phyloP scores from a whole-genome alignment of 37 sponge, comb jelly and placozoan species.

The Chondrosia reniformis region DNA sequence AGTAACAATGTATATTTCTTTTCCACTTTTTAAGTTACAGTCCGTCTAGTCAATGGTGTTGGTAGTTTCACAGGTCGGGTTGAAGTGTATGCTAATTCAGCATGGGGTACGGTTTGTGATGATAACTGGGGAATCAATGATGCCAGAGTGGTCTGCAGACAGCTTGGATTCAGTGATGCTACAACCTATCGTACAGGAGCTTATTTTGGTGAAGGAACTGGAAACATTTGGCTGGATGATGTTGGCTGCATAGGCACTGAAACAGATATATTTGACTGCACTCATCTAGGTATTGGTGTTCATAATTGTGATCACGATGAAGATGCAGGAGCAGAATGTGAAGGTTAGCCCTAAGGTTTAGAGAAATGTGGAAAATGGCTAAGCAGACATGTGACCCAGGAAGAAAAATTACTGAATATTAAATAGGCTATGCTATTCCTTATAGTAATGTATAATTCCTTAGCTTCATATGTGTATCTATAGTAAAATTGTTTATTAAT shows the following conservation, averaged over 20 bases:
- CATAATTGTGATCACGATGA: not conserved
- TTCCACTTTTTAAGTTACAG: too few species aligned
- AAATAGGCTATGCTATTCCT: too few species aligned
- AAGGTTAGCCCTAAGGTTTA: too few species aligned
- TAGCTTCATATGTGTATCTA: too few species aligned
- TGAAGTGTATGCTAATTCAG: not conserved
- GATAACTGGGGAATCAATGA: conserved; percentile 2
- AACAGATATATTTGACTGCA: not conserved
- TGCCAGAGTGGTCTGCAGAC: not conserved
- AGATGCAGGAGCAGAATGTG: not conserved
- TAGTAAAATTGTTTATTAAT: too few species aligned
- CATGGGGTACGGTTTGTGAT: conserved; percentile 1
- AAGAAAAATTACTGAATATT: too few species aligned
- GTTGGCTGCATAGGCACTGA: not conserved
- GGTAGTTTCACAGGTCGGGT: not conserved
- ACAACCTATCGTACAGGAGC: not conserved
- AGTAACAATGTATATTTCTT: too few species aligned
- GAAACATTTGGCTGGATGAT: not conserved
- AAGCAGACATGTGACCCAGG: too few species aligned
- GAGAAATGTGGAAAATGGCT: too few species aligned
- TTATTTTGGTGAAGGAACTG: not conserved
- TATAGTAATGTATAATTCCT: too few species aligned
- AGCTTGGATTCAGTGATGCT: not conserved
- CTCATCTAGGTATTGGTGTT: not conserved
- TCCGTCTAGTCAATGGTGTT: not conserved